phyloP scores from a whole-genome alignment of 2,888 invertebrate species.

The Eristalis intricaria region DNA sequence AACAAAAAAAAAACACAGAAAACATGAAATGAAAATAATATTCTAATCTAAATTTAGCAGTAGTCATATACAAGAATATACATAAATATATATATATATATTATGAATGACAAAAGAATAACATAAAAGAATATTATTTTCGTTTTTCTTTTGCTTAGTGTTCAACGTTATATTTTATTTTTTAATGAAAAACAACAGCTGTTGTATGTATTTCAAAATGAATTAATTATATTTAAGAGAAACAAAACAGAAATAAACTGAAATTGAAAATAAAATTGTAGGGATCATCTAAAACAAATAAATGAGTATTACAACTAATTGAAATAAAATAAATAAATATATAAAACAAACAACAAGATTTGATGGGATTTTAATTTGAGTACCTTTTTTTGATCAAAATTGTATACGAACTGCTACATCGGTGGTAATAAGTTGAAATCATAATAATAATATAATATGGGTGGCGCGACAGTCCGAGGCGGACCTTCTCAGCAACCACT shows the following conservation, averaged over 20 bases:
- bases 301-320: slow-evolving; percentile 63
- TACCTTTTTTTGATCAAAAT: too few relatives aligned
- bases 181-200: slow-evolving; percentile 46
- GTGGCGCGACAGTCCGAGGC: too few relatives aligned
- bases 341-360: slow-evolving; percentile 11
- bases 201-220: slow-evolving; percentile 67
- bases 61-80: slow-evolving; percentile 52
- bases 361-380: not conserved
- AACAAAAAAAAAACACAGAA: not conserved
- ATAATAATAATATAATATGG: too few relatives aligned
- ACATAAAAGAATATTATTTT: slow-evolving; percentile 33
- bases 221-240: slow-evolving; percentile 75
- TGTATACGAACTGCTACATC: too few relatives aligned
- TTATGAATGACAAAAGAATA: slow-evolving; percentile 23
- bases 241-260: slow-evolving; percentile 75
- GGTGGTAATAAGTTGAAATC: too few relatives aligned
- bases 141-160: slow-evolving; percentile 51
- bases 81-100: slow-evolving; percentile 45
- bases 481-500: too few relatives aligned
- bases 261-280: slow-evolving; percentile 77
- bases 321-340: slow-evolving; percentile 59
- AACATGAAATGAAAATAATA: slow-evolving; percentile 16
- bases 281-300: slow-evolving; percentile 76
- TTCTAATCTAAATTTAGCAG: slow-evolving; percentile 57
- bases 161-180: slow-evolving; percentile 55